These are phyloP conservation scores for Macrophya alboannulata DNA, from an alignment of 2,888 invertebrate species.

Conservation along the genomic window DNA sequence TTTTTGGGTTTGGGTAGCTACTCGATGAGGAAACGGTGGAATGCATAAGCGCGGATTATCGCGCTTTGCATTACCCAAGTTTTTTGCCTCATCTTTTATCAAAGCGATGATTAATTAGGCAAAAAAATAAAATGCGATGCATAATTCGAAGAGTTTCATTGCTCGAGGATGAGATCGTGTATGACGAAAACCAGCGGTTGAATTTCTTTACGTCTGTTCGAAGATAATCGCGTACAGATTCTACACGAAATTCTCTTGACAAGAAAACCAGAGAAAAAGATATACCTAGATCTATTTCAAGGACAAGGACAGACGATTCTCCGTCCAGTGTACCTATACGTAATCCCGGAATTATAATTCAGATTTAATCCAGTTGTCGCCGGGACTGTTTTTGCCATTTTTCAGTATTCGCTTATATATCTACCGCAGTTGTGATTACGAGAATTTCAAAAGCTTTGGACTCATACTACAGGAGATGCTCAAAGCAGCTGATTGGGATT, in stretches of 20 bases:
- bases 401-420: background rate
- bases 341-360: background rate
- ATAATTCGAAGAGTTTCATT: background rate
- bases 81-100: background rate
- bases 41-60: conserved; percentile 1
- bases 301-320: background rate
- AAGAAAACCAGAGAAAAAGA: background rate
- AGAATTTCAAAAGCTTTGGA: background rate
- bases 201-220: background rate
- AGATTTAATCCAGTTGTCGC: background rate
- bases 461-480: background rate
- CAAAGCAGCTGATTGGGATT: background rate
- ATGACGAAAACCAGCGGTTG: background rate
- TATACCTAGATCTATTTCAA: background rate
- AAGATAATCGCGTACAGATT: background rate
- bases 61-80: background rate
- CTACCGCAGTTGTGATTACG: background rate
- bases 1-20: background rate
- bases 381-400: background rate
- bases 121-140: background rate
- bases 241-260: background rate
- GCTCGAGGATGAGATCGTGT: background rate
- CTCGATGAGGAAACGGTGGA: background rate
- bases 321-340: background rate
- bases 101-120: background rate